These are phyloP conservation scores for Congeria kusceri DNA, from an alignment of 2,888 invertebrate species.

Conservation along the genomic window DNA sequence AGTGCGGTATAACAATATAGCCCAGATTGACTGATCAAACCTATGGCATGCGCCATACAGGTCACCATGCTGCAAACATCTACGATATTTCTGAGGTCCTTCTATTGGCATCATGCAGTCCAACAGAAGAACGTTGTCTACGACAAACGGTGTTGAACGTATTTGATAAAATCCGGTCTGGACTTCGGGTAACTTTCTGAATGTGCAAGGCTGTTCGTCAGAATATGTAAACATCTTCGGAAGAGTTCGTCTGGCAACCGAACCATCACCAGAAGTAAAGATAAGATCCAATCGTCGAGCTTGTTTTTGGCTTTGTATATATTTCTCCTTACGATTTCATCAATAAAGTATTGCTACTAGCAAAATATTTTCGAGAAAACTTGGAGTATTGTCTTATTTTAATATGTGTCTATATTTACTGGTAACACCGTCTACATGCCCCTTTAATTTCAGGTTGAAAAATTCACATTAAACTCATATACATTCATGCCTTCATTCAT, in stretches of 20 bases:
- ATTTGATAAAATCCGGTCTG: neutral
- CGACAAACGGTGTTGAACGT: neutral
- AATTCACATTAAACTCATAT: no score
- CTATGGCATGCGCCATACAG: slow-evolving; percentile 2
- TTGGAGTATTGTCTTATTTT: no score
- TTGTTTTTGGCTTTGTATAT: no score
- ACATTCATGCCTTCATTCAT: no score
- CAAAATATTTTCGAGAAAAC: no score
- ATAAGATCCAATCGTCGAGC: neutral
- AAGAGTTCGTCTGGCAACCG: neutral
- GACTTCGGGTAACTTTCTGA: neutral
- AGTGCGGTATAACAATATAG: neutral
- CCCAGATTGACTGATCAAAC: slow-evolving; percentile 2
- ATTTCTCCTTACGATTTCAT: no score
- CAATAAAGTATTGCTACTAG: no score
- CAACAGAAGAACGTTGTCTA: neutral
- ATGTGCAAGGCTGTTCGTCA: neutral
- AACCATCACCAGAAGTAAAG: neutral
- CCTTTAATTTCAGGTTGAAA: no score
- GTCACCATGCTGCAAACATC: neutral
- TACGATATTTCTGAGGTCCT: neutral
- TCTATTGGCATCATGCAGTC: neutral
- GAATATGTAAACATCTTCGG: neutral
- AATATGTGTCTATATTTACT: no score
- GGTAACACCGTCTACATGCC: no score